Percentiles rank a stretch among this genome's conserved stretches.
Evolutionary conservation across 1,140 invertebrate genomes (phyloP).

Genomic region (Bombus polaris): DNA sequence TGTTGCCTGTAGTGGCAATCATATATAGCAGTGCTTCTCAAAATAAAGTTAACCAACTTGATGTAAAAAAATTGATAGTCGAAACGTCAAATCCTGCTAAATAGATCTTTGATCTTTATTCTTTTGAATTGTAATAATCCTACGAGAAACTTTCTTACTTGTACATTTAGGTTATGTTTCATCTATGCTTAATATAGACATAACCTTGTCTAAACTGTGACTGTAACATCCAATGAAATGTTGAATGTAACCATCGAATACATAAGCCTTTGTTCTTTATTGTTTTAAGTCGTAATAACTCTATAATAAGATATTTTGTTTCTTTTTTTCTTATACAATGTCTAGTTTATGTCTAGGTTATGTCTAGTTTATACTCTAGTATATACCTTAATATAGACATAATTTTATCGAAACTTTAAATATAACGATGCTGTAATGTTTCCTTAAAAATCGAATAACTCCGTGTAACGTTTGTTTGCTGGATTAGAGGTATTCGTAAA

Average conservation of each 20-base stretch:
- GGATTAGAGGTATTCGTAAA: background rate
- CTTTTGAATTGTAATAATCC: background rate
- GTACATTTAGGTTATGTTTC: background rate
- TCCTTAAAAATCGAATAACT: background rate
- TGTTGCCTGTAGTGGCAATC: slow-evolving; percentile 17
- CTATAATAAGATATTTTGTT: background rate
- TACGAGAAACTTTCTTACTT: background rate
- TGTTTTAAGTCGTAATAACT: background rate
- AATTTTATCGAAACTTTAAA: background rate
- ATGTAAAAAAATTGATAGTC: background rate
- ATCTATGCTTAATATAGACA: background rate
- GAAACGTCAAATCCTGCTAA: background rate
- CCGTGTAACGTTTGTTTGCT: background rate
- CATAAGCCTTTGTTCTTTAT: background rate
- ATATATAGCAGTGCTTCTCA: slow-evolving; percentile 42
- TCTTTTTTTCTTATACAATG: background rate
- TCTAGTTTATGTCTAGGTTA: too few species aligned
- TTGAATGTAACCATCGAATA: background rate
- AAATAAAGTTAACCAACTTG: background rate
- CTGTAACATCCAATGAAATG: background rate
- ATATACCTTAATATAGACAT: background rate
- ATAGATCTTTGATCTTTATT: background rate
- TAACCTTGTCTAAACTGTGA: background rate
- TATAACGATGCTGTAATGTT: background rate
- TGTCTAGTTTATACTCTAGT: background rate